Conservation (phyloP, 2,888 invertebrate species). For the Ditula angustiorana region DNA sequence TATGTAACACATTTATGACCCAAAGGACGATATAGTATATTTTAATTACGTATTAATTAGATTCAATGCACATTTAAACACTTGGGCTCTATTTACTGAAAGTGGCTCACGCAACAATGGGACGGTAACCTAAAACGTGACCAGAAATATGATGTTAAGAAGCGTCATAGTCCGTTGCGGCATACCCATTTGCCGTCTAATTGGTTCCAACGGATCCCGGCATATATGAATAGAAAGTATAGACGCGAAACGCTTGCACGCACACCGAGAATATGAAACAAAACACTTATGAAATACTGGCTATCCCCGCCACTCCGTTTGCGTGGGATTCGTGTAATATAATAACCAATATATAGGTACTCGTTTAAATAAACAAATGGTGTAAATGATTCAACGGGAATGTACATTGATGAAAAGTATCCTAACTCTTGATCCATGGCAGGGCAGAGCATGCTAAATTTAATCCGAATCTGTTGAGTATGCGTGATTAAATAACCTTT, state of each 20-base stretch:
- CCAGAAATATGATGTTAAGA: constrained; percentile 78
- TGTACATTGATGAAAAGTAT: neutral
- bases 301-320: neutral
- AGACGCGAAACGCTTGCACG: constrained; percentile 9
- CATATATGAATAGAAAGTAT: constrained; percentile 31
- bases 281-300: neutral
- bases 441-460: too few species aligned
- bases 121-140: constrained; percentile 83
- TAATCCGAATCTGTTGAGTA: too few species aligned
- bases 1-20: neutral
- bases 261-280: neutral
- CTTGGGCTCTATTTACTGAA: constrained; percentile 77
- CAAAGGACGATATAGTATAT: constrained; percentile 56
- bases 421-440: too few species aligned
- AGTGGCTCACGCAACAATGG: constrained; percentile 83
- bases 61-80: constrained; percentile 76
- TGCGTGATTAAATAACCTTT: too few species aligned
- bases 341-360: too few species aligned
- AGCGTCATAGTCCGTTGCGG: constrained; percentile 71
- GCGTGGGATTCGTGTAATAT: neutral
- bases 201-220: constrained; percentile 67
- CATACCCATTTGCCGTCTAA: constrained; percentile 73
- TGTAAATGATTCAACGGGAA: neutral
- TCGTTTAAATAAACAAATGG: neutral
- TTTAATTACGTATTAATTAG: constrained; percentile 77